Base-by-base conservation (phyloP, 2,113 vertebrate genomes). In the Myodes glareolus region DNA sequence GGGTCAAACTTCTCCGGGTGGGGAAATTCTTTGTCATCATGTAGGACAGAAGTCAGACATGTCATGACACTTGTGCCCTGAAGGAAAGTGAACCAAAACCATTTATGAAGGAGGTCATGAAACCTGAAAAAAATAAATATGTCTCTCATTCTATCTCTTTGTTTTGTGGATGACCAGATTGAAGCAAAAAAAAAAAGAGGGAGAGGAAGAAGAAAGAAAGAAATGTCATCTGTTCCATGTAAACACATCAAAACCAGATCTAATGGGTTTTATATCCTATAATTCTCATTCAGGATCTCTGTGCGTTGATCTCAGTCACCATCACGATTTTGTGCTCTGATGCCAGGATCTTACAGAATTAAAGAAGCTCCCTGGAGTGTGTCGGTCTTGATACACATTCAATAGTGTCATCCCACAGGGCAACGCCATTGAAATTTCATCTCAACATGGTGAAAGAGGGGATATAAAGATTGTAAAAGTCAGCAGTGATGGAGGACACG, bases 1-100 rank as follows among this genome's bases (percentile, higher is more conserved):
- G 98, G 98, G 36, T 98, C 97, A 95, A 98, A 98, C 5, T 88
- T 17, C 29, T 93, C 29, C 5, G 96, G 97, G 33, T 94, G 87
- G 55, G 96, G 94, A 89, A 97, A 98, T 42, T 95, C 96, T 75
- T 89, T 97, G 4, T 67, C 29, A 67, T 96, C 95, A 0, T 88
- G 11, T 17, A 98, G 86, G 21, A 97, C 94, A 55, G 98, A 98
- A 61, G 73, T 86, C 36, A 98, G 95, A 19, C 93, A 61, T 29
- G 86, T 31, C 17, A 97, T 58, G 45, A 98, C 52, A 1, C 55
- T 33, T 52, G 96, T 98, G 47, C 94, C 97, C 98, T 98, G 52
- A 58, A 21, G 45, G 55, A 25, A 58, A 82, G 13, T 61, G 0
- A 61, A 58, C 5, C 39, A 82, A 82, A 82, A 13, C 9, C 7